These are phyloP conservation scores for Otolemur crassicaudatus DNA, from an alignment of 2,797 vertebrate genomes.

Conservation along the genomic window DNA sequence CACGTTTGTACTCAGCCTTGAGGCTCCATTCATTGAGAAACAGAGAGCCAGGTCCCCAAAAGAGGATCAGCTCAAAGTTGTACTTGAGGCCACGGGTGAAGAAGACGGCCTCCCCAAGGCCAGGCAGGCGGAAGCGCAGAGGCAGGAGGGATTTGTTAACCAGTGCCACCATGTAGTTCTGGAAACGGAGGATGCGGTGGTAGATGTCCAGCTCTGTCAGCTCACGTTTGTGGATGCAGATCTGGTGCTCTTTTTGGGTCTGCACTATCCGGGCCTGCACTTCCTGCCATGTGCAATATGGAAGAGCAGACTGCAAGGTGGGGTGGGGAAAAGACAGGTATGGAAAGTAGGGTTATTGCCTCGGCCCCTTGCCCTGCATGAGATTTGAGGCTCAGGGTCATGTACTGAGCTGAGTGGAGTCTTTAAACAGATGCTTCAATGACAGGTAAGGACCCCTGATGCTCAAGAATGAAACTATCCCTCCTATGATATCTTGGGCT, in stretches of 20 bases:
- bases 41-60: slow-evolving; percentile 98
- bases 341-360: not conserved
- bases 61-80: slow-evolving; percentile 99
- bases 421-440: not conserved
- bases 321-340: not conserved
- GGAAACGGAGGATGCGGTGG: slow-evolving; percentile 98
- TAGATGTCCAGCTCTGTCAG: slow-evolving; percentile 97
- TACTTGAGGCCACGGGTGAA: slow-evolving; percentile 98
- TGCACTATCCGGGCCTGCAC: slow-evolving; percentile 98
- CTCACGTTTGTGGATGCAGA: slow-evolving; percentile 99
- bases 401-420: not conserved
- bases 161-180: slow-evolving; percentile 99
- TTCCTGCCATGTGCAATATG: slow-evolving; percentile 98
- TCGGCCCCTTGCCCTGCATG: not conserved
- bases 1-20: slow-evolving; percentile 96
- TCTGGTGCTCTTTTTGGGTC: slow-evolving; percentile 99
- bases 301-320: slow-evolving; percentile 91
- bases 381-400: not conserved
- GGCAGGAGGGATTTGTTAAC: slow-evolving; percentile 98
- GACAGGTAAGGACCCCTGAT: not conserved
- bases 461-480: not conserved
- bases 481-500: not conserved
- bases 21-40: slow-evolving; percentile 99
- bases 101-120: slow-evolving; percentile 94
- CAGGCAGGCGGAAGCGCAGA: slow-evolving; percentile 93